phyloP scores from a whole-genome alignment of 2,888 invertebrate species.

The Serrognathus titanus region DNA sequence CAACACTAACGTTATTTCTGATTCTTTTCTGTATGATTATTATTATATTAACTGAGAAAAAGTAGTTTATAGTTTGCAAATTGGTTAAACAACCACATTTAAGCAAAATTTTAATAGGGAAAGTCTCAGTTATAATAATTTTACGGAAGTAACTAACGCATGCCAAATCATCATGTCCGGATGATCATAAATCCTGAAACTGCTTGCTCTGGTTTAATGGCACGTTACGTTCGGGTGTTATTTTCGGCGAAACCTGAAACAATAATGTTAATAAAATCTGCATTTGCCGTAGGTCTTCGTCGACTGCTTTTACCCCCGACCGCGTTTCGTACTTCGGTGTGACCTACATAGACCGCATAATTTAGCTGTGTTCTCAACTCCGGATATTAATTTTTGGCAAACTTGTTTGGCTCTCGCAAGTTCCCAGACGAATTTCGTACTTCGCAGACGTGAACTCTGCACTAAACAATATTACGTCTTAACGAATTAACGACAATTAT shows the following conservation, averaged over 20 bases:
- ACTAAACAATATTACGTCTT: too few species aligned
- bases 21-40: too few species aligned
- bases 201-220: neutral
- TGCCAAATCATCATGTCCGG: neutral
- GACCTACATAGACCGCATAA: conserved; percentile 8
- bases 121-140: too few species aligned
- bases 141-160: too few species aligned
- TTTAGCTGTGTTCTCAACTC: conserved; percentile 4
- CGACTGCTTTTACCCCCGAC: neutral
- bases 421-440: neutral
- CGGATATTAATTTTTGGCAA: conserved; percentile 12
- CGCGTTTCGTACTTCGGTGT: neutral
- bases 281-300: neutral
- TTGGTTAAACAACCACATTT: too few species aligned
- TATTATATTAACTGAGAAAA: too few species aligned
- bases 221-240: neutral
- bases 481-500: too few species aligned
- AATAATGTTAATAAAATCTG: neutral
- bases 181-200: neutral
- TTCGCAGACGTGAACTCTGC: too few species aligned
- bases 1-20: too few species aligned
- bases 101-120: too few species aligned
- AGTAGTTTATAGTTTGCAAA: too few species aligned
- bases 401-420: conserved; percentile 1
- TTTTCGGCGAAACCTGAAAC: neutral